These are phyloP conservation scores for Oegoconia quadripuncta DNA, from an alignment of 2,888 invertebrate genomes.

Conservation along the genomic window DNA sequence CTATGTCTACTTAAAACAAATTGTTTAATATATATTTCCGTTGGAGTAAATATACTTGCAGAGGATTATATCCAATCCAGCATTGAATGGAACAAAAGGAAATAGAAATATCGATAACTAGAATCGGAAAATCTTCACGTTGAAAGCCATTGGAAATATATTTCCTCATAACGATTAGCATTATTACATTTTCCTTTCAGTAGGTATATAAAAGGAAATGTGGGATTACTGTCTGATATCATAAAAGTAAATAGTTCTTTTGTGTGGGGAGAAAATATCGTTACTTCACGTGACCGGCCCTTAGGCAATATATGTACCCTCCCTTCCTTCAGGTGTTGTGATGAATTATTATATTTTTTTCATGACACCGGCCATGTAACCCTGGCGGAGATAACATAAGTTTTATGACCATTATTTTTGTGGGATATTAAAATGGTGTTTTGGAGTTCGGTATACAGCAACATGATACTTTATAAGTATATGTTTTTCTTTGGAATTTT, in stretches of 20 bases:
- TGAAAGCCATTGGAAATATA: background rate
- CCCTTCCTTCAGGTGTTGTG: constrained; percentile 20
- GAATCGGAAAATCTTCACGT: background rate
- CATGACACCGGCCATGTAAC: constrained; percentile 4
- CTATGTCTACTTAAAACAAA: too few species aligned
- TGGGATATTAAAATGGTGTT: background rate
- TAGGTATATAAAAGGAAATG: background rate
- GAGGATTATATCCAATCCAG: too few species aligned
- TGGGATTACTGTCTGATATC: constrained; percentile 26
- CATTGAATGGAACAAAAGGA: too few species aligned
- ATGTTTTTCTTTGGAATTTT: too few species aligned
- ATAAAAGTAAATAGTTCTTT: constrained; percentile 38
- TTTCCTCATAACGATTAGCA: background rate
- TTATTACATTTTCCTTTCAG: background rate
- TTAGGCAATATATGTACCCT: constrained; percentile 3
- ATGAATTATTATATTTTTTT: constrained; percentile 21
- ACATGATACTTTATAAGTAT: too few species aligned
- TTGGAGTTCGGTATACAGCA: too few species aligned
- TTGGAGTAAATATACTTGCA: too few species aligned
- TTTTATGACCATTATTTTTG: constrained; percentile 4
- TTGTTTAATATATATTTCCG: too few species aligned
- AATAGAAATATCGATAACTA: background rate
- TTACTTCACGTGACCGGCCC: constrained; percentile 26
- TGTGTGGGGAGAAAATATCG: constrained; percentile 24
- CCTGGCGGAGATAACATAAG: background rate